Conservation (phyloP, 1,140 invertebrate species). For the Camponotus vicinus region DNA sequence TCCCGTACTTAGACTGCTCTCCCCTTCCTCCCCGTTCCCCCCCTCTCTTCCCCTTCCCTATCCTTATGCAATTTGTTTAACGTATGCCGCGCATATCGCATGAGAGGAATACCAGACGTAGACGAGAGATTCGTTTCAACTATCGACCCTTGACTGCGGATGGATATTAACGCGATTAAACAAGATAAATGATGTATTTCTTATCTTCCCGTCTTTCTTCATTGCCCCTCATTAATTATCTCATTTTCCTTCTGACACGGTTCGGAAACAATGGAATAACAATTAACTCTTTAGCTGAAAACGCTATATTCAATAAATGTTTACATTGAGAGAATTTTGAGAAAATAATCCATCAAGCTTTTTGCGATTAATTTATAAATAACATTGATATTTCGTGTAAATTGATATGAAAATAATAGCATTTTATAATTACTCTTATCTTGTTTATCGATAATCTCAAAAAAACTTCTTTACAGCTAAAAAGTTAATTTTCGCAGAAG, state of each 20-base stretch:
- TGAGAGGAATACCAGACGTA: slow-evolving; percentile 74
- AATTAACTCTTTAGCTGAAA: slow-evolving; percentile 25
- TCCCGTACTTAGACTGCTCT: slow-evolving; percentile 48
- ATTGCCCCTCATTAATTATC: background rate
- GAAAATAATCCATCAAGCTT: background rate
- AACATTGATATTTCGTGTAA: background rate
- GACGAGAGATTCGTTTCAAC: slow-evolving; percentile 23
- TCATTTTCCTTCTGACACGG: background rate
- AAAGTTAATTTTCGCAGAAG: slow-evolving; percentile 13
- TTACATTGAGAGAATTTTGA: background rate
- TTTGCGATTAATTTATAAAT: background rate
- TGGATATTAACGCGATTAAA: slow-evolving; percentile 2
- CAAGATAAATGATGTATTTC: background rate
- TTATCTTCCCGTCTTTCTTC: background rate
- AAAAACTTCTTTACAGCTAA: background rate
- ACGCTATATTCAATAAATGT: background rate
- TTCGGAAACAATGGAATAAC: background rate
- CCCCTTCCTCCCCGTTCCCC: no score
- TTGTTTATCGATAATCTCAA: background rate
- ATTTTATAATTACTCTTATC: background rate
- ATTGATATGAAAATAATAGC: background rate
- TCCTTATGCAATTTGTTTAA: slow-evolving; percentile 69
- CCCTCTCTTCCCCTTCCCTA: no score
- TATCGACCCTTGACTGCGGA: background rate
- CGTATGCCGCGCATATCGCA: slow-evolving; percentile 77